phyloP scores from a whole-genome alignment of 2,888 invertebrate species.

The Nycteola revayana region DNA sequence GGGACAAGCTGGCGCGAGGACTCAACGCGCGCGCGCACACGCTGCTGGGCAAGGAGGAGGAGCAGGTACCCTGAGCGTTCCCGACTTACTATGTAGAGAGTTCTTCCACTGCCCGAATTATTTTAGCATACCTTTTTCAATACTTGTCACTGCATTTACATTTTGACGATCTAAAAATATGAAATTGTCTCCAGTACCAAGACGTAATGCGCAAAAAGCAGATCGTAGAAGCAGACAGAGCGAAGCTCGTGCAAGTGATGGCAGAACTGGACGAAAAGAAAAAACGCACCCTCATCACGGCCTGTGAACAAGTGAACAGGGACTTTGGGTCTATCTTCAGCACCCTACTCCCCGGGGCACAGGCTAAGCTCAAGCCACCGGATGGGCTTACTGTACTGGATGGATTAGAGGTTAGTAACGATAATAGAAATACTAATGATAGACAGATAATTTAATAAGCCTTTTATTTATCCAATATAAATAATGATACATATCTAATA shows the following conservation, averaged over 20 bases:
- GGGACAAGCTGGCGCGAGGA: conserved; percentile 84
- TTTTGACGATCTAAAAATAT: too few relatives aligned
- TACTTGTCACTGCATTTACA: too few relatives aligned
- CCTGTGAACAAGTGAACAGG: conserved; percentile 93
- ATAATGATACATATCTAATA: too few relatives aligned
- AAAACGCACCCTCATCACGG: conserved; percentile 88
- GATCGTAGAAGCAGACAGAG: conserved; percentile 88
- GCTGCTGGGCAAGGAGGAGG: conserved; percentile 91
- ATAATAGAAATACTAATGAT: too few relatives aligned
- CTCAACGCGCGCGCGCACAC: conserved; percentile 90
- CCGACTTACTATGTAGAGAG: too few relatives aligned
- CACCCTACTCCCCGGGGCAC: conserved; percentile 93
- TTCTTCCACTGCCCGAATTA: too few relatives aligned
- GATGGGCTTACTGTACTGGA: conserved; percentile 88
- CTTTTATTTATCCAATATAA: too few relatives aligned
- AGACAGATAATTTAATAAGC: too few relatives aligned
- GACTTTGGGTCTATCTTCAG: conserved; percentile 98
- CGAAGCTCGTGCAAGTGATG: conserved; percentile 89
- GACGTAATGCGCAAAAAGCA: conserved; percentile 86
- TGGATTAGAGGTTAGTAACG: conserved; percentile 91
- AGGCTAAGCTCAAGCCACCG: conserved; percentile 91
- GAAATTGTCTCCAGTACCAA: too few relatives aligned
- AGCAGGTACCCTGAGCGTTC: conserved; percentile 85
- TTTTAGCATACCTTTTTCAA: too few relatives aligned
- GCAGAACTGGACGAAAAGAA: conserved; percentile 95